Percentiles rank a stretch among this genome's conserved stretches.
phyloP scores from a whole-genome alignment of 2,888 invertebrate species.

The Carcina quercana region DNA sequence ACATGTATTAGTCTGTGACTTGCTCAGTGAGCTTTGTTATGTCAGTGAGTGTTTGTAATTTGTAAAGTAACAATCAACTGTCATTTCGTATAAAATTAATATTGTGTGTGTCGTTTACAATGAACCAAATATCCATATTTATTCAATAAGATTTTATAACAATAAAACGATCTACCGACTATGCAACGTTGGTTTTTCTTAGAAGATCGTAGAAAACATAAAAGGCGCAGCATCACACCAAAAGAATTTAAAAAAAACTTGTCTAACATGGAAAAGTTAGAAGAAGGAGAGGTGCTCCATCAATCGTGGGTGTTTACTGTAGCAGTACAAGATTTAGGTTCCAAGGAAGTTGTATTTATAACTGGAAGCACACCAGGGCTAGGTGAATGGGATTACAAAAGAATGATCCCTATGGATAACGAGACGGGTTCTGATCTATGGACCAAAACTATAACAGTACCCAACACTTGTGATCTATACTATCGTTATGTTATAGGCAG shows the following conservation, averaged over 20 bases:
- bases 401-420: slow-evolving; percentile 72
- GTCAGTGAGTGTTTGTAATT: too few relatives aligned
- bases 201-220: slow-evolving; percentile 60
- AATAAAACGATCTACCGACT: slow-evolving; percentile 9
- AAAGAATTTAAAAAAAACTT: too few relatives aligned
- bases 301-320: slow-evolving; percentile 59
- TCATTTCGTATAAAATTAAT: too few relatives aligned
- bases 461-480: slow-evolving; percentile 77
- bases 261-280: too few relatives aligned
- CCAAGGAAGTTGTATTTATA: slow-evolving; percentile 80
- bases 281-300: slow-evolving; percentile 25
- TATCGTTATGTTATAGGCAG: slow-evolving; percentile 87
- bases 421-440: slow-evolving; percentile 68
- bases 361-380: slow-evolving; percentile 80
- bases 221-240: slow-evolving; percentile 37
- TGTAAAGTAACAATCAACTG: too few relatives aligned
- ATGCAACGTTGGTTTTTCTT: slow-evolving; percentile 81
- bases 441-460: slow-evolving; percentile 78
- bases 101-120: too few relatives aligned
- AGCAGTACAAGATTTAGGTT: slow-evolving; percentile 66
- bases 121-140: too few relatives aligned
- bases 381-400: slow-evolving; percentile 81
- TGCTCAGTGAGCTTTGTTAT: too few relatives aligned
- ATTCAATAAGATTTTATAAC: too few relatives aligned
- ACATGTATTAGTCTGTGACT: too few relatives aligned